These are phyloP conservation scores for Parnassius smintheus DNA, from an alignment of 2,888 invertebrate species.

Conservation along the genomic window DNA sequence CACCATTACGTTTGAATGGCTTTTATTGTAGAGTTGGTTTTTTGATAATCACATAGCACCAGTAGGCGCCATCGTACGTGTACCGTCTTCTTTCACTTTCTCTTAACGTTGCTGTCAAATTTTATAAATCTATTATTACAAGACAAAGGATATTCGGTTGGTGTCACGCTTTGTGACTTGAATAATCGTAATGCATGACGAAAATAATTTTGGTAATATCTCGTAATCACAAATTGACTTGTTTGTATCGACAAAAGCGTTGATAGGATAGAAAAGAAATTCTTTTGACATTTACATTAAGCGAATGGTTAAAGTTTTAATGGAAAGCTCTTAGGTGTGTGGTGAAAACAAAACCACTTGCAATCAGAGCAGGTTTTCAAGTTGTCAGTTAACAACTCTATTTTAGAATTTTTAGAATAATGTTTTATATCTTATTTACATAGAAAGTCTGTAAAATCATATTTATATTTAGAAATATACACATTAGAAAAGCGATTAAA, in stretches of 20 bases:
- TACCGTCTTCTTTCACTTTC: constrained; percentile 23
- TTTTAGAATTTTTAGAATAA: too few relatives aligned
- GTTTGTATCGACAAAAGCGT: not conserved
- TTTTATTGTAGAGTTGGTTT: constrained; percentile 5
- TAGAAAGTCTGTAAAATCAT: too few relatives aligned
- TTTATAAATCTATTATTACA: constrained; percentile 20
- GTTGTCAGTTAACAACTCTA: too few relatives aligned
- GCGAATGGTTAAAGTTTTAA: too few relatives aligned
- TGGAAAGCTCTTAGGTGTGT: too few relatives aligned
- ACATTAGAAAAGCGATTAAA: too few relatives aligned
- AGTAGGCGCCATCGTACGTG: constrained; percentile 6
- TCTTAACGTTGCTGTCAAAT: constrained; percentile 18
- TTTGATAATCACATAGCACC: constrained; percentile 5
- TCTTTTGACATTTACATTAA: too few relatives aligned
- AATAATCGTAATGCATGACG: constrained; percentile 5
- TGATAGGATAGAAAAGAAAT: not conserved
- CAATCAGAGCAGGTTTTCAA: too few relatives aligned
- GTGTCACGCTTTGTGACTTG: constrained; percentile 17
- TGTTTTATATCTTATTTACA: too few relatives aligned
- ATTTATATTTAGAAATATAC: too few relatives aligned
- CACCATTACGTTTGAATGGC: constrained; percentile 3
- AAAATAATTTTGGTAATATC: constrained; percentile 12
- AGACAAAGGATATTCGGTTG: constrained; percentile 10
- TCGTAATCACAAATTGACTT: not conserved
- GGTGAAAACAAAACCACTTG: too few relatives aligned